Conservation (phyloP, 2,797 vertebrate species). For the Agapornis canus region DNA sequence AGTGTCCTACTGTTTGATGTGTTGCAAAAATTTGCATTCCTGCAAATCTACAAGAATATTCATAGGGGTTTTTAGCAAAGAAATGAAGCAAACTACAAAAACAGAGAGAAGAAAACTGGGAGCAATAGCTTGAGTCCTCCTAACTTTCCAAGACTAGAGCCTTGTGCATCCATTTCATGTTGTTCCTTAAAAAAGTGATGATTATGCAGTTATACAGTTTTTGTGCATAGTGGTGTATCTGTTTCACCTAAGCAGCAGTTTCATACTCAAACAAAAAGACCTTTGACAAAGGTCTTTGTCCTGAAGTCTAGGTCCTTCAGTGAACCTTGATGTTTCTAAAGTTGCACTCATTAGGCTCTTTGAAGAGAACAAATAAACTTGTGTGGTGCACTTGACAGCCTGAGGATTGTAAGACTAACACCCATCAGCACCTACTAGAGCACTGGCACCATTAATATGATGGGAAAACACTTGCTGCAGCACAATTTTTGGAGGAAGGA, state of each 20-base stretch:
- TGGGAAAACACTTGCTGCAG: background rate
- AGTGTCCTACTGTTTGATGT: background rate
- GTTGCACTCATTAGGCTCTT: background rate
- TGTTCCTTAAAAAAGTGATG: background rate
- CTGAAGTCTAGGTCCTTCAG: background rate
- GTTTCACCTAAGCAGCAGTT: background rate
- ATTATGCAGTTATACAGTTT: background rate
- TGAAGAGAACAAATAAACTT: background rate
- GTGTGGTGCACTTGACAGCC: background rate
- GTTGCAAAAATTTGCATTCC: background rate
- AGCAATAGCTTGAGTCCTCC: background rate
- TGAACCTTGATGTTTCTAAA: background rate
- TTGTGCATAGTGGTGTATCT: background rate
- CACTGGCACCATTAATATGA: rapidly evolving
- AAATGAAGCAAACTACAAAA: background rate
- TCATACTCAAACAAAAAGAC: background rate
- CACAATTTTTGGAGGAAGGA: rapidly evolving
- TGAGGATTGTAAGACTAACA: background rate
- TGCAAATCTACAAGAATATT: background rate
- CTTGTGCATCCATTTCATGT: background rate
- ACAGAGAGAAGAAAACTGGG: background rate
- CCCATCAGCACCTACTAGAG: background rate
- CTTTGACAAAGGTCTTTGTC: background rate
- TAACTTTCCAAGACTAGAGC: rapidly evolving
- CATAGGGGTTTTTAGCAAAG: background rate